phyloP scores from a whole-genome alignment of 2,888 invertebrate species.

The Scelioninae gen. 1 region DNA sequence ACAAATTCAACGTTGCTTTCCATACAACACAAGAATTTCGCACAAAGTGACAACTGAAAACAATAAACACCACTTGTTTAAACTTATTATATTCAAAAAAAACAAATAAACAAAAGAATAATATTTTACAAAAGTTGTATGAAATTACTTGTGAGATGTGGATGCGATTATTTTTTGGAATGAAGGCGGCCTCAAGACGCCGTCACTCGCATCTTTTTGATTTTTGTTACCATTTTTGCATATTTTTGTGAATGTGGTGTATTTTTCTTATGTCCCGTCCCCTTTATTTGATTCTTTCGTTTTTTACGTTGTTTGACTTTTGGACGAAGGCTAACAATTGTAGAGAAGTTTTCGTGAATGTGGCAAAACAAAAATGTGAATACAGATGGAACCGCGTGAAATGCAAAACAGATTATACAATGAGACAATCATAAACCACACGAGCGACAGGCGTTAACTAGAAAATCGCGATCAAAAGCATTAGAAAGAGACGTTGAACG shows the following conservation, averaged over 20 bases:
- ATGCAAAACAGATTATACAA: constrained; percentile 43
- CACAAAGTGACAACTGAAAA: constrained; percentile 21
- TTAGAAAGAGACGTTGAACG: constrained; percentile 80
- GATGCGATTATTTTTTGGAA: constrained; percentile 70
- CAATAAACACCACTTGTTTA: constrained; percentile 1
- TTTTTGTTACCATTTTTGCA: constrained; percentile 76
- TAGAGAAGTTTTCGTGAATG: constrained; percentile 54
- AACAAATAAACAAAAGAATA: no score
- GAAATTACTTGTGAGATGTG: constrained; percentile 67
- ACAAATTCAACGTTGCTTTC: constrained; percentile 58
- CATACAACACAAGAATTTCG: constrained; percentile 68
- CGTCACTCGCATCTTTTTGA: constrained; percentile 78
- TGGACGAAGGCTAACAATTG: constrained; percentile 53
- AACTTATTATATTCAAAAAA: no score
- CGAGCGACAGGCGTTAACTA: constrained; percentile 62
- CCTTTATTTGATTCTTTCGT: constrained; percentile 43
- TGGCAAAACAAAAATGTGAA: constrained; percentile 69
- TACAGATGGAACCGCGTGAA: constrained; percentile 65
- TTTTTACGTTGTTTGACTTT: constrained; percentile 43
- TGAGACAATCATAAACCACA: constrained; percentile 52
- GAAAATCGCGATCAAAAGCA: constrained; percentile 71
- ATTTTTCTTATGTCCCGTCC: constrained; percentile 67
- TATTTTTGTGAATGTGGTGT: constrained; percentile 75
- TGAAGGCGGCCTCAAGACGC: constrained; percentile 78
- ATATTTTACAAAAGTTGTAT: not conserved